Evolutionary conservation across 2,888 invertebrate species (phyloP).

Genomic region (Chesias legatella): DNA sequence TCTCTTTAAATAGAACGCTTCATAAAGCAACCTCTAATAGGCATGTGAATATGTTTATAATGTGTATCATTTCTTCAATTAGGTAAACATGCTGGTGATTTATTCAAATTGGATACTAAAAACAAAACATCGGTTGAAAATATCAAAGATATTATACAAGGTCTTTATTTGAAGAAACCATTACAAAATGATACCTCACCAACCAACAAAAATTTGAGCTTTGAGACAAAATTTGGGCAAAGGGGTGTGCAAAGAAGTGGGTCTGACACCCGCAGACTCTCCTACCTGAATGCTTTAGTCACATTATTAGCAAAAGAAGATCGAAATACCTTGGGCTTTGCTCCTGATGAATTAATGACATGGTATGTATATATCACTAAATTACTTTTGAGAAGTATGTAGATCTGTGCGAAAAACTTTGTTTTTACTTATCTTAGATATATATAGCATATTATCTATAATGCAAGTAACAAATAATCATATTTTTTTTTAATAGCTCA

Average conservation of each 20-base stretch:
- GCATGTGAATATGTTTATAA: constrained; percentile 19
- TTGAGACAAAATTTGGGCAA: constrained; percentile 78
- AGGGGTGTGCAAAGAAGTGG: constrained; percentile 82
- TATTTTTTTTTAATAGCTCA: no score
- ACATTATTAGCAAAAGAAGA: constrained; percentile 86
- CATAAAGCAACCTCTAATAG: constrained; percentile 18
- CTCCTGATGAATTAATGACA: constrained; percentile 87
- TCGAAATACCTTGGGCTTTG: constrained; percentile 84
- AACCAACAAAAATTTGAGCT: constrained; percentile 54
- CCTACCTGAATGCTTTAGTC: constrained; percentile 93
- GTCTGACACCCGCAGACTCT: constrained; percentile 89
- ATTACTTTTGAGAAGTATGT: no score
- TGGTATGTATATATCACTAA: constrained; percentile 46
- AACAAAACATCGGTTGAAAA: constrained; percentile 82
- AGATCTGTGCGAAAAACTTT: no score
- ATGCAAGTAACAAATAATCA: no score
- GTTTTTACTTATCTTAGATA: no score
- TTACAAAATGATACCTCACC: constrained; percentile 65
- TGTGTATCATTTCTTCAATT: constrained; percentile 30
- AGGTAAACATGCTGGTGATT: constrained; percentile 83
- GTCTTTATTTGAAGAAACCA: constrained; percentile 74
- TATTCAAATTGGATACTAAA: constrained; percentile 81
- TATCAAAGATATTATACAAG: constrained; percentile 82
- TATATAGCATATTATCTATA: no score
- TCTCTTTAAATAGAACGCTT: background rate